These are phyloP conservation scores for Meles meles DNA, from an alignment of 2,113 vertebrate genomes.

Conservation along the genomic window DNA sequence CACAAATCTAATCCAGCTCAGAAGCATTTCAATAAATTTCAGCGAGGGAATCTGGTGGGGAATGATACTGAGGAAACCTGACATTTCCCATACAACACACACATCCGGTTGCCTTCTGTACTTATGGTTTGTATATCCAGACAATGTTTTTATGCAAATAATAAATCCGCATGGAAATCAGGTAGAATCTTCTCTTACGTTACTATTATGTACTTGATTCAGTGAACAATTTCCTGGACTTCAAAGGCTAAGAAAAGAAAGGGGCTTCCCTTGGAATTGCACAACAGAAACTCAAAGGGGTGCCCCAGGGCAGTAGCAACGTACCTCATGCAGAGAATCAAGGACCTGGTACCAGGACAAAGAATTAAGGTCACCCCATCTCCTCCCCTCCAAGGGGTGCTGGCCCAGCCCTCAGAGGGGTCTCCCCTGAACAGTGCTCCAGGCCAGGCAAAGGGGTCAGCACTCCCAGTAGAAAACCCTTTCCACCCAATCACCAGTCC, in stretches of 20 bases:
- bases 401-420: neutral
- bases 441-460: neutral
- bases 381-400: fast-evolving
- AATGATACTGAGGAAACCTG: neutral
- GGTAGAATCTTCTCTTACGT: neutral
- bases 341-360: neutral
- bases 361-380: neutral
- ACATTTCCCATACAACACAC: neutral
- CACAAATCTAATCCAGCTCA: neutral
- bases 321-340: neutral
- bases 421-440: neutral
- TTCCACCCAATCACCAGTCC: neutral
- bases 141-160: neutral
- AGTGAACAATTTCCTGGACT: neutral
- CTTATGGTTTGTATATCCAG: neutral
- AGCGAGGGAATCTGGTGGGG: neutral
- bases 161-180: constrained; percentile 13
- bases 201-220: neutral
- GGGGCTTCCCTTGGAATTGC: neutral
- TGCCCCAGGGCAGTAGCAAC: too few relatives aligned
- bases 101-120: neutral
- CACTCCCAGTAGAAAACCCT: neutral
- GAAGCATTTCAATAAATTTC: neutral
- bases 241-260: neutral
- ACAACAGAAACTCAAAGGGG: neutral